These are phyloP conservation scores for Odontomachus brunneus DNA, from an alignment of 1,140 invertebrate species.

Conservation along the genomic window DNA sequence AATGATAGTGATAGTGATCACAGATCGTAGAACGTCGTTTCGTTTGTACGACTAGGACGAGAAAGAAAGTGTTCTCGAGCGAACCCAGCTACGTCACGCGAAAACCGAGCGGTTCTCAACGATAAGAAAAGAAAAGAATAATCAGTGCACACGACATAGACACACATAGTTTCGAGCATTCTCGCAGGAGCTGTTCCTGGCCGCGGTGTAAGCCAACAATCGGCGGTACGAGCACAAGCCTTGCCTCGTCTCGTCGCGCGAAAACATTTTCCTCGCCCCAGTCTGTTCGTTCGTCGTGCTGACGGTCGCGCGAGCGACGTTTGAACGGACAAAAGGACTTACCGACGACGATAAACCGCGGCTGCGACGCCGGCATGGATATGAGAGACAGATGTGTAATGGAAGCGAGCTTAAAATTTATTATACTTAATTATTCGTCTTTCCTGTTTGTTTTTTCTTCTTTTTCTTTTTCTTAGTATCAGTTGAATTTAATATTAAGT, in stretches of 20 bases:
- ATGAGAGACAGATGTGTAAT: conserved; percentile 54
- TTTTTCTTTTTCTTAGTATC: neutral
- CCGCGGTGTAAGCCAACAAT: too few relatives aligned
- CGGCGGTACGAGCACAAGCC: neutral
- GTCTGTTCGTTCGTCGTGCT: neutral
- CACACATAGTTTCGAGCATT: too few relatives aligned
- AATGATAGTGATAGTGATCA: conserved; percentile 67
- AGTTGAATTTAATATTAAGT: conserved; percentile 21
- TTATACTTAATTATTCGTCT: conserved; percentile 16
- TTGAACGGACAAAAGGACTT: conserved; percentile 58
- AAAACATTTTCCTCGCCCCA: conserved; percentile 13
- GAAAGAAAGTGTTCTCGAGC: neutral
- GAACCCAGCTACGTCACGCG: neutral
- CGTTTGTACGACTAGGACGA: neutral
- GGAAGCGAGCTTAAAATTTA: conserved; percentile 46
- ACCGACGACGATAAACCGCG: conserved; percentile 21
- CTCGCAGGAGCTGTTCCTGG: too few relatives aligned
- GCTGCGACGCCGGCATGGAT: conserved; percentile 43
- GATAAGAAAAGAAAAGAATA: neutral
- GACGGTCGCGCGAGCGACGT: neutral
- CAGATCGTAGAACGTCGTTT: conserved; percentile 68
- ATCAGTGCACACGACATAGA: too few relatives aligned
- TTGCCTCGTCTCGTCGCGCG: neutral
- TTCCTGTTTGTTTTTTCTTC: neutral
- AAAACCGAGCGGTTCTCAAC: neutral